Conservation (phyloP, 2,888 invertebrate genomes). For the Clostera curtula region DNA sequence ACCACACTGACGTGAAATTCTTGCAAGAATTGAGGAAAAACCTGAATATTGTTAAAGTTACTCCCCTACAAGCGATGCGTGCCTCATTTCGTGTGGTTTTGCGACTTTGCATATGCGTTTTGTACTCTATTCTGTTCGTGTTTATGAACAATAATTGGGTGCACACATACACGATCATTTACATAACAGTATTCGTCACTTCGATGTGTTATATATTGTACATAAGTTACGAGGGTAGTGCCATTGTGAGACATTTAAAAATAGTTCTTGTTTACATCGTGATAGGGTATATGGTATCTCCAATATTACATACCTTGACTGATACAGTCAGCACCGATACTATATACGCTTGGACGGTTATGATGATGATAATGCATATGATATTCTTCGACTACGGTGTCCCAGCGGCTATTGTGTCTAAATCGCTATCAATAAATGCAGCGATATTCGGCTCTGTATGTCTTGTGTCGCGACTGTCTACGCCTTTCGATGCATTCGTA, state of each 20-base stretch:
- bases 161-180: conserved; percentile 78
- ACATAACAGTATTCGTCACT: conserved; percentile 71
- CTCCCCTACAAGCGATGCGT: conserved; percentile 79
- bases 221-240: conserved; percentile 41
- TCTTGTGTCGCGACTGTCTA: conserved; percentile 91
- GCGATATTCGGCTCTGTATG: conserved; percentile 97
- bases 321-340: conserved; percentile 98
- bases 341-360: conserved; percentile 93
- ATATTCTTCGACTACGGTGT: conserved; percentile 95
- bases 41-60: conserved; percentile 83
- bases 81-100: conserved; percentile 87
- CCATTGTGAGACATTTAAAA: conserved; percentile 77
- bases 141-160: conserved; percentile 82
- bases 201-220: conserved; percentile 78
- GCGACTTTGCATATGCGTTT: conserved; percentile 84
- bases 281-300: conserved; percentile 92
- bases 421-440: conserved; percentile 93
- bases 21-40: conserved; percentile 90
- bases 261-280: conserved; percentile 88
- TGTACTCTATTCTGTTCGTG: conserved; percentile 83
- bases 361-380: conserved; percentile 91
- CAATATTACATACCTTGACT: conserved; percentile 93
- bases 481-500: conserved; percentile 91
- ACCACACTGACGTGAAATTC: conserved; percentile 92
- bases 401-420: conserved; percentile 90